phyloP scores from a whole-genome alignment of 1,140 invertebrate species.

The Procambarus virginalis region DNA sequence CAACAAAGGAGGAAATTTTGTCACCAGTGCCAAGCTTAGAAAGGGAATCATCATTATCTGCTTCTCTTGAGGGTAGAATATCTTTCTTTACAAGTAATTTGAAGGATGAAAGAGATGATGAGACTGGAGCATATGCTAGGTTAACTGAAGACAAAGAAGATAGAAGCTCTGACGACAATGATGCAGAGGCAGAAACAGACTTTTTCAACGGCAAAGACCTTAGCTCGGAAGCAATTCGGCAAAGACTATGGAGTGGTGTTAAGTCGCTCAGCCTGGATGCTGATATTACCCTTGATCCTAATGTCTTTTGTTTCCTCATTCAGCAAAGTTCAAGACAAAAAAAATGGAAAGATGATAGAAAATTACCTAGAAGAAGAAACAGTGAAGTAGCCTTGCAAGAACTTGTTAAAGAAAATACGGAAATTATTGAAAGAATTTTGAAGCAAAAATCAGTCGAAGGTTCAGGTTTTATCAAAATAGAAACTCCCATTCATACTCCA shows the following conservation, averaged over 20 bases:
- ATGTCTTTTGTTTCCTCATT: slow-evolving; percentile 60
- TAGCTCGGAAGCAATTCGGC: slow-evolving; percentile 58
- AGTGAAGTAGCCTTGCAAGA: slow-evolving; percentile 57
- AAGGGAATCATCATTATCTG: slow-evolving; percentile 46
- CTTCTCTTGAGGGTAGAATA: slow-evolving; percentile 48
- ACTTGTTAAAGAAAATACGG: slow-evolving; percentile 60
- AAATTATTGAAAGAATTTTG: slow-evolving; percentile 58
- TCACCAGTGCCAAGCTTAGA: slow-evolving; percentile 8
- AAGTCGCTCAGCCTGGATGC: slow-evolving; percentile 56
- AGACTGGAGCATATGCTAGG: background rate
- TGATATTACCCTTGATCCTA: slow-evolving; percentile 48
- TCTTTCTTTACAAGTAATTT: slow-evolving; percentile 25
- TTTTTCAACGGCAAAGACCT: slow-evolving; percentile 55
- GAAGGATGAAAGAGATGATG: slow-evolving; percentile 15
- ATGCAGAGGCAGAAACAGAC: slow-evolving; percentile 52
- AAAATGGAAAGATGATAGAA: slow-evolving; percentile 17
- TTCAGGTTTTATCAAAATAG: background rate
- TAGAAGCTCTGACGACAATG: slow-evolving; percentile 17
- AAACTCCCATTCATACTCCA: slow-evolving; percentile 7
- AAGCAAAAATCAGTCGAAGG: slow-evolving; percentile 53
- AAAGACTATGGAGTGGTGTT: slow-evolving; percentile 56
- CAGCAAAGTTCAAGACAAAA: slow-evolving; percentile 44
- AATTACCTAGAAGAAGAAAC: slow-evolving; percentile 49
- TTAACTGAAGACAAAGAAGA: slow-evolving; percentile 28
- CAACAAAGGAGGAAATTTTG: slow-evolving; percentile 1